Evolutionary conservation across 2,797 vertebrate genomes (phyloP).

Genomic region (Gastrophryne carolinensis): DNA sequence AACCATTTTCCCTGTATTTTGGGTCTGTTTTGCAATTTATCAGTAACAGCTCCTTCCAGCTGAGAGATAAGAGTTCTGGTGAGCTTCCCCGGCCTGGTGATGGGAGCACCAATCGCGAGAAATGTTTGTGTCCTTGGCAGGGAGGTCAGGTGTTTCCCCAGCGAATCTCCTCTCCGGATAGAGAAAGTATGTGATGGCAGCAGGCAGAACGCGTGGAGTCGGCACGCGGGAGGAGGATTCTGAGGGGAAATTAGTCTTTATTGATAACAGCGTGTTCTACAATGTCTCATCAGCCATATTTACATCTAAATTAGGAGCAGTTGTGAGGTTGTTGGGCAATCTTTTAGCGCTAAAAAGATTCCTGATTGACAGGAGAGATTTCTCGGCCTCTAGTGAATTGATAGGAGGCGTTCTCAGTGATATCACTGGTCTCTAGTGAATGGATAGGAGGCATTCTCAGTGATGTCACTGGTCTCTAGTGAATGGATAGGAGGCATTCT

Average conservation of each 20-base stretch:
- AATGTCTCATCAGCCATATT: constrained; percentile 83
- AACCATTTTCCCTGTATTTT: background rate
- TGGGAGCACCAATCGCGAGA: constrained; percentile 16
- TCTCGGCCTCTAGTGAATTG: too few species aligned
- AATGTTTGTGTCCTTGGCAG: constrained; percentile 42
- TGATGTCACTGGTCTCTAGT: background rate
- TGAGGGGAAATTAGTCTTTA: constrained; percentile 80
- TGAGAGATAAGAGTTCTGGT: constrained; percentile 24
- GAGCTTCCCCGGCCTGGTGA: background rate
- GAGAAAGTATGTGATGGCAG: constrained; percentile 48
- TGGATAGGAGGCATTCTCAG: background rate
- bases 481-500: background rate
- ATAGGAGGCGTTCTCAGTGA: background rate
- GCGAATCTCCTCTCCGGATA: constrained; percentile 35
- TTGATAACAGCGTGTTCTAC: constrained; percentile 83
- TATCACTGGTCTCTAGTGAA: background rate
- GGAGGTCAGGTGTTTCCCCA: constrained; percentile 40
- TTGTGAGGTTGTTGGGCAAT: constrained; percentile 77
- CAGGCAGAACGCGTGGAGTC: constrained; percentile 36
- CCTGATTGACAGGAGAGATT: constrained; percentile 79
- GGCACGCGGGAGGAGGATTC: constrained; percentile 64
- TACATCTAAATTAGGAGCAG: constrained; percentile 84
- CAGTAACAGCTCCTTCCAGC: constrained; percentile 23
- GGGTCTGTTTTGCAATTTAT: constrained; percentile 7
- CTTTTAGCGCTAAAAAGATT: constrained; percentile 81